Evolutionary conservation across 1,140 invertebrate species (phyloP).

Genomic region (Drosophila santomea): DNA sequence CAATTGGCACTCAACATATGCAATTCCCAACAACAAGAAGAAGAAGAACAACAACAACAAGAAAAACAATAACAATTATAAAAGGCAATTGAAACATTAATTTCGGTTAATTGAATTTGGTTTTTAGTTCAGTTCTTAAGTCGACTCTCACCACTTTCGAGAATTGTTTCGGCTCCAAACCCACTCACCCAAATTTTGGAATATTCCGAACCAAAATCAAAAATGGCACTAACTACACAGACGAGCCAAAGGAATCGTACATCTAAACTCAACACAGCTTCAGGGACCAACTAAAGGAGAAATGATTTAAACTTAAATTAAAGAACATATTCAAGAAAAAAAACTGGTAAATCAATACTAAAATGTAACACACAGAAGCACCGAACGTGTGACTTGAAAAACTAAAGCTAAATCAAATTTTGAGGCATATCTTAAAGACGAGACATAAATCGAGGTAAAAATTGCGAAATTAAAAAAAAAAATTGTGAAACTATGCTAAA

Average conservation of each 20-base stretch:
- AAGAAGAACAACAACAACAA: conserved; percentile 21
- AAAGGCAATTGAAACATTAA: conserved; percentile 41
- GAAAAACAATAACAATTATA: conserved; percentile 28
- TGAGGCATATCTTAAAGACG: conserved; percentile 49
- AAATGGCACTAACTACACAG: conserved; percentile 49
- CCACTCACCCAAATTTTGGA: conserved; percentile 23
- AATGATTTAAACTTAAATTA: conserved; percentile 52
- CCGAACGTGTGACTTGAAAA: not conserved
- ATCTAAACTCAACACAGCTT: conserved; percentile 81
- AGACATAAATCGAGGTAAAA: conserved; percentile 7
- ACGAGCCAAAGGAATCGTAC: conserved; percentile 65
- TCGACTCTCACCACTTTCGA: conserved; percentile 25
- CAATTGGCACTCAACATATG: conserved; percentile 51
- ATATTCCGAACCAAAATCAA: conserved; percentile 28
- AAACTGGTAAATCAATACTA: conserved; percentile 47
- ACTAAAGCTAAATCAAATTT: conserved; percentile 36
- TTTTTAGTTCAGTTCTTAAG: conserved; percentile 19
- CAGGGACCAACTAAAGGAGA: conserved; percentile 74
- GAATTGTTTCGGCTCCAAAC: conserved; percentile 25
- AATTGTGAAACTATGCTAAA: conserved; percentile 29
- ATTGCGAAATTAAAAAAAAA: not conserved
- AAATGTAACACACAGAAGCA: conserved; percentile 27
- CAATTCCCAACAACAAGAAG: conserved; percentile 30
- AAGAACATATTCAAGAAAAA: conserved; percentile 3
- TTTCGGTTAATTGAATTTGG: conserved; percentile 8